phyloP scores from a whole-genome alignment of 2,113 vertebrate genomes.

The Marcusenius ussheri region DNA sequence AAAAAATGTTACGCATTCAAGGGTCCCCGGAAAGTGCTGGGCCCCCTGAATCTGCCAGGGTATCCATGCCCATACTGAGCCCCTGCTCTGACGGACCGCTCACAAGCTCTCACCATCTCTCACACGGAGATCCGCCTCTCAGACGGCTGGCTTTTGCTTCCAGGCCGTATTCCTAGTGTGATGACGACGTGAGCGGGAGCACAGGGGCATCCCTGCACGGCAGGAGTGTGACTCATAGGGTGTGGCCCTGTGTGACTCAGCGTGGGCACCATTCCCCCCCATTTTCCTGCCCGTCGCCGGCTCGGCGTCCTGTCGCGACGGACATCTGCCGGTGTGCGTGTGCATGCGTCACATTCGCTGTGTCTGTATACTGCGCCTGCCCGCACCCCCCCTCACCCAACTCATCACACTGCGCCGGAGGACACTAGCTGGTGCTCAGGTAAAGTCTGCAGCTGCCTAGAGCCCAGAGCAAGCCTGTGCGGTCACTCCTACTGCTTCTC shows the following conservation, averaged over 20 bases:
- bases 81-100: neutral
- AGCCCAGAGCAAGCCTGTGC: neutral
- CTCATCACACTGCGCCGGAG: neutral
- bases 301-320: neutral
- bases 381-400: neutral
- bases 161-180: neutral
- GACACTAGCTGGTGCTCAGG: neutral
- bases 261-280: neutral
- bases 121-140: neutral
- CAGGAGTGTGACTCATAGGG: neutral
- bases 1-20: neutral
- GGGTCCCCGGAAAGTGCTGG: neutral
- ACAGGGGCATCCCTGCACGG: neutral
- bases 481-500: neutral
- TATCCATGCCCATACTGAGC: neutral
- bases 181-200: neutral
- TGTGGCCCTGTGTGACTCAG: neutral
- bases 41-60: neutral
- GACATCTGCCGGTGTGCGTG: neutral
- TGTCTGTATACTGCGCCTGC: neutral
- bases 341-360: neutral
- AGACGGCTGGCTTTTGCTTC: neutral
- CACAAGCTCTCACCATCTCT: neutral
- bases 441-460: neutral
- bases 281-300: neutral